Base-by-base conservation (phyloP, 2,113 vertebrate species). In the Colinus virginianus region DNA sequence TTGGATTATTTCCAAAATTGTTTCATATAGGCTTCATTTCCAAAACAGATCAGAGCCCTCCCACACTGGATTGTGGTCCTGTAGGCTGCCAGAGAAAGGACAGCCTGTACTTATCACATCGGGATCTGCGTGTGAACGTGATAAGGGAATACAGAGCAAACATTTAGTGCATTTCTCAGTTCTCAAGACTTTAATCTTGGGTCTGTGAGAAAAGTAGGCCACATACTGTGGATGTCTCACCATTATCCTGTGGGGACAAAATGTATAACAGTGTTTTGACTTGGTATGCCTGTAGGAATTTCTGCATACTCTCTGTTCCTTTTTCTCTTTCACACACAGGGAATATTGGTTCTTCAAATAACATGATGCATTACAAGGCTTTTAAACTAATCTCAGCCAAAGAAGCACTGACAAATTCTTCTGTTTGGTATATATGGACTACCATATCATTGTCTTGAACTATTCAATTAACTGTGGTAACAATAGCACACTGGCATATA, bases 381-480 rank as follows among this genome's bases (percentile, higher is more conserved):
- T 40, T 88, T 96, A 71, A 93, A 87, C 45, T 94, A 74, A 87
- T 79, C 23, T 79, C 70, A 95, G 84, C 63, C 77, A 94, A 93
- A 95, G 86, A 85, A 92, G 56, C 75, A 86, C 67, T 88, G 90
- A 96, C 36, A 46, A 94, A 90, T 94, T 94, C 94, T 84, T 91
- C 78, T 94, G 81, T 95, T 84, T 83, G 88, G 72, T 89, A 80
- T 94, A 87, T 95, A 87, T 78, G 90, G 82, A 81, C 83, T 69
- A 90, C 55, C 78, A 82, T 89, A 95, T 95, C 96, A 96, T 84
- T 90, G 95, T 96, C 87, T 93, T 96, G 93, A 96, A 97, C 97
- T 96, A 96, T 96, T 97, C 96, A 97, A 85, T 95, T 96, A 96
- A 97, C 88, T 90, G 76, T 94, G 78, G 84, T 92, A 96, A 96